Evolutionary conservation across 1,140 invertebrate species (phyloP), one percentile per base, ranked within the genome.

Genomic region (Andricus grossulariae): DNA sequence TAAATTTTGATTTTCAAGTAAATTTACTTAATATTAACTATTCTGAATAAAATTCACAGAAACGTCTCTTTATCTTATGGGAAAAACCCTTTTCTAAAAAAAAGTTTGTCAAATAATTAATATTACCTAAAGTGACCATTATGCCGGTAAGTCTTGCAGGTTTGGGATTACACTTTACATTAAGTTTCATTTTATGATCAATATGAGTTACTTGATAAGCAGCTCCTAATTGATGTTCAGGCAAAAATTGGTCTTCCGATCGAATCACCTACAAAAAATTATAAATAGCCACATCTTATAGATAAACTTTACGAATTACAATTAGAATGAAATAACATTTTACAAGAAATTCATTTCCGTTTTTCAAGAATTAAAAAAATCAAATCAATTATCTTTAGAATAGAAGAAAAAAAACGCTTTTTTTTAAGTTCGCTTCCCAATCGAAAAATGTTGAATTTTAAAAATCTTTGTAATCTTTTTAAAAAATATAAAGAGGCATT

Each of bases 121-220:
- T 49, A 57, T 74, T 71, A 84, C 80, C 76, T 6, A 85, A 21
- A 3, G 81, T 85, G 50, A 84, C 51, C 79, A 84, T 83, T 21
- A 85, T 75, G 73, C 71, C 72, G 6, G 83, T 84, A 16, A 85
- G 80, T 71, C 79, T 77, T 15, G 74, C 74, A 32, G 25, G 4
- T 32, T 70, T 80, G 25, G 79, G 76, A 39, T 39, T 72, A 57
- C 77, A 82, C 73, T 84, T 78, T 19, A 85, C 75, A 60, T 83
- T 77, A 19, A 85, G 80, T 19, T 66, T 60, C 55, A 74, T 71
- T 15, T 73, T 57, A 12, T 83, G 80, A 71, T 84, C 79, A 32
- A 85, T 80, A 21, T 73, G 73, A 15, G 81, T 83, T 16, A 25
- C 80, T 74, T 81, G 77, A 77, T 77, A 83, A 12, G 79, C 78